Percentiles rank a stretch among this genome's conserved stretches.
phyloP scores from a whole-genome alignment of 2,113 vertebrate species.

The Zapornia atra region DNA sequence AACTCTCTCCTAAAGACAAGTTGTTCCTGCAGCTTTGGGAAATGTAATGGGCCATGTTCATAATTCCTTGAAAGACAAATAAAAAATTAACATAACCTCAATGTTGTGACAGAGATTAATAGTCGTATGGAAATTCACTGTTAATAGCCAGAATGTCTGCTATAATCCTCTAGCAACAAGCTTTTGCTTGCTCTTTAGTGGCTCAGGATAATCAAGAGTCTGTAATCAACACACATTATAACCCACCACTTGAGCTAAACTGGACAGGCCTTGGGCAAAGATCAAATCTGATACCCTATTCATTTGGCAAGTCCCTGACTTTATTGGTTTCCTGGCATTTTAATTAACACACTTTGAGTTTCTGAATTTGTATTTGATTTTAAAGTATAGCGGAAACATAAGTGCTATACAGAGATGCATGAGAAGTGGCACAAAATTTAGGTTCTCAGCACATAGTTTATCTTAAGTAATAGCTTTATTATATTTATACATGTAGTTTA shows the following conservation, averaged over 20 bases:
- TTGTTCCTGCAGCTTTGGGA: constrained; percentile 61
- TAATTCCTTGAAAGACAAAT: constrained; percentile 67
- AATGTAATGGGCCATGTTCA: constrained; percentile 52
- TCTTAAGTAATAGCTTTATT: constrained; percentile 8
- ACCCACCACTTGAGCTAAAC: not conserved
- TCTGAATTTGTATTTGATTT: not conserved
- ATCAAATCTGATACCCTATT: not conserved
- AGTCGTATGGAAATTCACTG: constrained; percentile 41
- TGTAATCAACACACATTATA: constrained; percentile 40
- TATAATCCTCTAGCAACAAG: constrained; percentile 42
- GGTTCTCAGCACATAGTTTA: not conserved
- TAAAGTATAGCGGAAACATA: not conserved
- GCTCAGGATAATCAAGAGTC: not conserved
- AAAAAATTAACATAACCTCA: constrained; percentile 62
- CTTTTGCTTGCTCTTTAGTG: constrained; percentile 18
- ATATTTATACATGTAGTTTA: not conserved
- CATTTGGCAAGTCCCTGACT: not conserved
- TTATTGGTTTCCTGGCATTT: not conserved
- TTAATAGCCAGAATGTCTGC: constrained; percentile 41
- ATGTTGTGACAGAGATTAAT: constrained; percentile 58
- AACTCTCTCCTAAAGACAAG: constrained; percentile 45
- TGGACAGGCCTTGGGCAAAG: constrained; percentile 14
- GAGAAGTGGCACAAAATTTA: not conserved
- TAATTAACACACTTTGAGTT: not conserved
- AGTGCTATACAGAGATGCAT: not conserved